These are phyloP conservation scores for Phocoena phocoena DNA, from an alignment of 2,113 vertebrate species.

Conservation along the genomic window DNA sequence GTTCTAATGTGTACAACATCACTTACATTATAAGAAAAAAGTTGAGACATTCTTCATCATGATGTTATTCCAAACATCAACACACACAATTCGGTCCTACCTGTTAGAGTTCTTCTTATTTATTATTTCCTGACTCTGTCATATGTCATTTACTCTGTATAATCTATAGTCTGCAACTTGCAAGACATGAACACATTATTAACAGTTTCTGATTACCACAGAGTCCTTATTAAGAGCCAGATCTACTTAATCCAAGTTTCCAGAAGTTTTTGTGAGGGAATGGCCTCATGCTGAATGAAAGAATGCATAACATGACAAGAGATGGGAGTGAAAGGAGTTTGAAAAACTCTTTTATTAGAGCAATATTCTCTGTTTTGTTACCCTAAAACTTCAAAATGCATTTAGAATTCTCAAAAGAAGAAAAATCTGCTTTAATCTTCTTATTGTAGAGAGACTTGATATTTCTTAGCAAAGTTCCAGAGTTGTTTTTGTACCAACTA, in stretches of 20 bases:
- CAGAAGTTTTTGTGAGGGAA: background rate
- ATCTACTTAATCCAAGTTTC: slow-evolving; percentile 46
- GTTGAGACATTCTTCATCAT: slow-evolving; percentile 56
- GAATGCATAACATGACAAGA: background rate
- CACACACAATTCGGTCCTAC: slow-evolving; percentile 70
- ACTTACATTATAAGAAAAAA: slow-evolving; percentile 49
- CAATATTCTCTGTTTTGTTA: background rate
- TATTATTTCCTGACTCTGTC: slow-evolving; percentile 72
- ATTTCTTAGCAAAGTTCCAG: background rate
- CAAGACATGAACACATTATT: background rate
- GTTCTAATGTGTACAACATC: slow-evolving; percentile 37
- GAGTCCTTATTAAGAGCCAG: background rate
- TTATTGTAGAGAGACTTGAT: background rate
- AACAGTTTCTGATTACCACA: slow-evolving; percentile 38
- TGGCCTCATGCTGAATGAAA: background rate
- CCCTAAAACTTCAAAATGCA: slow-evolving; percentile 55
- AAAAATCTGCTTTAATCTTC: slow-evolving; percentile 33
- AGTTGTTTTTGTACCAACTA: background rate
- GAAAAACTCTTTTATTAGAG: background rate
- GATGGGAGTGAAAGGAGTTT: background rate
- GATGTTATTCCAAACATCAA: slow-evolving; percentile 70
- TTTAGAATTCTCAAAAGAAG: slow-evolving; percentile 34
- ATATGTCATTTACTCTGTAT: background rate
- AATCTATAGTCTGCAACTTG: slow-evolving; percentile 59
- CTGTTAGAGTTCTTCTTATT: slow-evolving; percentile 53